Percentiles rank a stretch among this genome's conserved stretches.
Evolutionary conservation across 2,888 invertebrate genomes (phyloP).

Genomic region (Nudaria mundana): DNA sequence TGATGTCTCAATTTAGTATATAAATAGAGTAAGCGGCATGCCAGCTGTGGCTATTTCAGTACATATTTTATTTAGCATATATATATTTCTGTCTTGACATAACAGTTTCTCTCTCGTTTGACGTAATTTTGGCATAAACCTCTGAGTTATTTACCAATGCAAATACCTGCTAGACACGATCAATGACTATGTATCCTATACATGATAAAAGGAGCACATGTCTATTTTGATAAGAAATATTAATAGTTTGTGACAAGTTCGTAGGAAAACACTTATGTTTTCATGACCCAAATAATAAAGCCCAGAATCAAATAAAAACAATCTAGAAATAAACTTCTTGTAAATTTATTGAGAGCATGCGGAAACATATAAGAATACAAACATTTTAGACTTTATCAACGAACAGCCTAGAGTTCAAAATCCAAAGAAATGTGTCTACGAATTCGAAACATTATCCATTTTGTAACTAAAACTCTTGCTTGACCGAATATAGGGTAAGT

Average conservation of each 20-base stretch:
- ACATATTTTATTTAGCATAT: conserved; percentile 38
- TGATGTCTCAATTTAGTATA: conserved; percentile 53
- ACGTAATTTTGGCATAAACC: conserved; percentile 23
- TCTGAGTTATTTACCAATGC: conserved; percentile 2
- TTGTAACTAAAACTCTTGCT: conserved; percentile 62
- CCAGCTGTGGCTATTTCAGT: conserved; percentile 54
- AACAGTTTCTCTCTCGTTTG: conserved; percentile 41
- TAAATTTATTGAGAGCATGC: conserved; percentile 10
- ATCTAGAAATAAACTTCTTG: conserved; percentile 24
- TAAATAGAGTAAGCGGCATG: conserved; percentile 51
- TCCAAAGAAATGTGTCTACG: conserved; percentile 49
- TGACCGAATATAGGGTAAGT: conserved; percentile 74
- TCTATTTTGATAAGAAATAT: background rate
- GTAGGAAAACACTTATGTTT: background rate
- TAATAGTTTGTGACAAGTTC: background rate
- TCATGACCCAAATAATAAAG: conserved; percentile 6
- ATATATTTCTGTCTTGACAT: conserved; percentile 52
- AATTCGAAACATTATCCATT: conserved; percentile 33
- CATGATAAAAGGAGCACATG: background rate
- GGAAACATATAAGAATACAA: conserved; percentile 1
- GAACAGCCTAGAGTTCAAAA: conserved; percentile 11
- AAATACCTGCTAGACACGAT: conserved; percentile 1
- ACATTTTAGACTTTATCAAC: conserved; percentile 11
- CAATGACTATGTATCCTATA: background rate
- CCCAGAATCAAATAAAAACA: conserved; percentile 5